Percentiles rank a stretch among this genome's conserved stretches.
phyloP scores from a whole-genome alignment of 2,113 vertebrate genomes.

The Megaleporinus macrocephalus region DNA sequence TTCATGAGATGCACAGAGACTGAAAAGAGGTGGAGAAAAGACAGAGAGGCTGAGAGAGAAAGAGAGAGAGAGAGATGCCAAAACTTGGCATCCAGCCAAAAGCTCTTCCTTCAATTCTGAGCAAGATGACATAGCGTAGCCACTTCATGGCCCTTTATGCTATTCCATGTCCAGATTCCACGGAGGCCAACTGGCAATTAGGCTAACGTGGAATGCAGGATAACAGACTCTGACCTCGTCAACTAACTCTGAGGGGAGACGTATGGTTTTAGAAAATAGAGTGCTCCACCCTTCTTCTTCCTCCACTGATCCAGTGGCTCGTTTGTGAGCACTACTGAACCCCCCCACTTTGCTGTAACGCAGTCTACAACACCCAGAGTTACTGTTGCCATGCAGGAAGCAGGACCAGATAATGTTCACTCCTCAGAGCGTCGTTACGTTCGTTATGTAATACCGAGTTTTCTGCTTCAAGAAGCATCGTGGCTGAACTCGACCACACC shows the following conservation, averaged over 20 bases:
- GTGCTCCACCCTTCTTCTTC: neutral
- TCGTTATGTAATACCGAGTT: constrained; percentile 19
- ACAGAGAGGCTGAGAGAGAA: too few species aligned
- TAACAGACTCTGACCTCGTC: neutral
- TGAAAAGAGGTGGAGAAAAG: neutral
- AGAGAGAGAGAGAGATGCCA: constrained; percentile 5
- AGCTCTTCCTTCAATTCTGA: constrained; percentile 19
- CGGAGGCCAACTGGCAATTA: constrained; percentile 28
- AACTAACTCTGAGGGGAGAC: neutral
- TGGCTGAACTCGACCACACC: neutral
- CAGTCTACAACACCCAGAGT: neutral
- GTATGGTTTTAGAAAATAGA: neutral
- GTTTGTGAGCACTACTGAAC: neutral
- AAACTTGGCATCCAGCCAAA: constrained; percentile 6
- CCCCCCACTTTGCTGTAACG: neutral
- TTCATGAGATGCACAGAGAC: neutral
- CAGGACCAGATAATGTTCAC: constrained; percentile 16
- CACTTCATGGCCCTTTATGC: constrained; percentile 26
- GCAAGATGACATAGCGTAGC: constrained; percentile 9
- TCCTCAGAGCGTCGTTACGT: constrained; percentile 12
- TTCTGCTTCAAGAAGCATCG: constrained; percentile 13
- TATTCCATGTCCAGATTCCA: constrained; percentile 26
- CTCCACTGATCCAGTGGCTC: neutral
- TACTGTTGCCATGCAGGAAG: neutral
- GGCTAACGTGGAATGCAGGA: constrained; percentile 4